phyloP scores from a whole-genome alignment of 2,113 vertebrate species.

The Oryzias celebensis region DNA sequence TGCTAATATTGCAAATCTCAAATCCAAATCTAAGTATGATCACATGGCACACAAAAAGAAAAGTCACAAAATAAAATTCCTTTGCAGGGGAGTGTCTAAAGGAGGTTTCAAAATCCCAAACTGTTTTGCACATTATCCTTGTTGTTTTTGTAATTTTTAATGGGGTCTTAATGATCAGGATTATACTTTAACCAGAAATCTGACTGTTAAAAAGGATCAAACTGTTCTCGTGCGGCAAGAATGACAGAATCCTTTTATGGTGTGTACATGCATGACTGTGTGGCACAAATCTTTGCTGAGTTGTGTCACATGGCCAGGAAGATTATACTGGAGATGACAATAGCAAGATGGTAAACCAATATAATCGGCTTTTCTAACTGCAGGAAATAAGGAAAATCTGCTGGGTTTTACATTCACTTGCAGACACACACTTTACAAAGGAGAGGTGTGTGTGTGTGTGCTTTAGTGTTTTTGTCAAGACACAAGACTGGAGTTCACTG shows the following conservation, averaged over 20 bases:
- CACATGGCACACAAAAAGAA: too few relatives aligned
- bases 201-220: background rate
- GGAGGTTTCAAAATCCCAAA: too few relatives aligned
- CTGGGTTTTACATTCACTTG: constrained; percentile 7
- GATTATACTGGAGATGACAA: constrained; percentile 30
- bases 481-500: constrained; percentile 44
- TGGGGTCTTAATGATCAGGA: too few relatives aligned
- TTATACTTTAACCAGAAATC: too few relatives aligned
- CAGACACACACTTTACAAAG: constrained; percentile 22
- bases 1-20: too few relatives aligned
- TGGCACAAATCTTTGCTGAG: background rate
- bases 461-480: constrained; percentile 30
- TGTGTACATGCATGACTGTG: background rate
- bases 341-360: constrained; percentile 15
- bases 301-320: constrained; percentile 3
- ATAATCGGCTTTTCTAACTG: constrained; percentile 39
- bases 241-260: background rate
- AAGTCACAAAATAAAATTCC: too few relatives aligned
- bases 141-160: too few relatives aligned
- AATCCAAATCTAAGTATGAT: too few relatives aligned
- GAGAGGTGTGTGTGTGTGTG: constrained; percentile 13
- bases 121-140: too few relatives aligned
- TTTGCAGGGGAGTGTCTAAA: too few relatives aligned
- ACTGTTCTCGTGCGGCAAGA: background rate
- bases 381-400: constrained; percentile 32